A percentile compares a stretch with the other conserved stretches of the same genome.
These are phyloP conservation scores for Triplophysa dalaica DNA, from an alignment of 2,113 vertebrate species.

Conservation along the genomic window DNA sequence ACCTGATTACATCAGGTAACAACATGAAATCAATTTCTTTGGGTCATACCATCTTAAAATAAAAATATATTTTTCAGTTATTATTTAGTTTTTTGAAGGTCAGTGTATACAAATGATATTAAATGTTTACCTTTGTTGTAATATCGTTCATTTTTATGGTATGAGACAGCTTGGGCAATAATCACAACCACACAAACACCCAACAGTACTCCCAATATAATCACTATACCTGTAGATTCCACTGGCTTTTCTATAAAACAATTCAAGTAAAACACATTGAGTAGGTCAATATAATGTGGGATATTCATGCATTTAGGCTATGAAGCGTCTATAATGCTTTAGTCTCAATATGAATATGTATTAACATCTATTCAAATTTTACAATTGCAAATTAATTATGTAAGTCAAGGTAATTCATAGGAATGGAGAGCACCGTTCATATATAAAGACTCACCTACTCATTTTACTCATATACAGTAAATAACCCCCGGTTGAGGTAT, in stretches of 20 bases:
- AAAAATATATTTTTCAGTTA: no score
- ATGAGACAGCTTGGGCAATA: not conserved
- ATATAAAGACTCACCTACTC: no score
- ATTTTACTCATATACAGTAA: no score
- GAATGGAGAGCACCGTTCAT: no score
- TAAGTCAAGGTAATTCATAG: no score
- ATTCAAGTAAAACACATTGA: not conserved
- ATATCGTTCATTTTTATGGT: constrained; percentile 17
- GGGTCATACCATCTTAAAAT: no score
- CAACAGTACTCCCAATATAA: not conserved
- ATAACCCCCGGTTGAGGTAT: no score
- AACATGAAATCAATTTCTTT: no score
- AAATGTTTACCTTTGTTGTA: constrained; percentile 4
- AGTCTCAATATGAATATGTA: not conserved
- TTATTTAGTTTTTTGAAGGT: no score
- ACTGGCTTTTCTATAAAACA: not conserved
- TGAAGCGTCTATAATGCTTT: no score
- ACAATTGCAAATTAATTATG: no score
- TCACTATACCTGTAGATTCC: not conserved
- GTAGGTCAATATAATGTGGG: not conserved
- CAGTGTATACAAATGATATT: not conserved
- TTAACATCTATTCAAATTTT: not conserved
- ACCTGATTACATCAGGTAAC: not conserved
- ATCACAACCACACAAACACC: constrained; percentile 12
- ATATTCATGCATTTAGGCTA: no score